These are phyloP conservation scores for Bos indicus DNA, from an alignment of 2,113 vertebrate genomes.

Conservation along the genomic window DNA sequence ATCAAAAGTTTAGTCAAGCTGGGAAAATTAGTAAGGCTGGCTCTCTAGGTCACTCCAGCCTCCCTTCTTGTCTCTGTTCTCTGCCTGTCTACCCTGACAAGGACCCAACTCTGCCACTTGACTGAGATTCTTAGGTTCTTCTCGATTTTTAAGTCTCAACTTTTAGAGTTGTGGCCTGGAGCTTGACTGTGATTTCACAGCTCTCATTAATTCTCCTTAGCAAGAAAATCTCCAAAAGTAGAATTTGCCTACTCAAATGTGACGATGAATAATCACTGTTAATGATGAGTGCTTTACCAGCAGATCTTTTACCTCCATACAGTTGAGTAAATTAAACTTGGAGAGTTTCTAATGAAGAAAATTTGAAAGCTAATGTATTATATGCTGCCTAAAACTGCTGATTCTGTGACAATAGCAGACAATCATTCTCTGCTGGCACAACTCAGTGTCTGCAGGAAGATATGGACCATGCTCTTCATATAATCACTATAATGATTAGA, in stretches of 20 bases:
- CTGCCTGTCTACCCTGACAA: neutral
- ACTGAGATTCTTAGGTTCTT: neutral
- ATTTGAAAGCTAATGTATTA: slow-evolving; percentile 49
- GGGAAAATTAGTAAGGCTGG: neutral
- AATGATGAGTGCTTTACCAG: slow-evolving; percentile 35
- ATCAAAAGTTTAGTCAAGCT: neutral
- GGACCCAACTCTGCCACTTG: neutral
- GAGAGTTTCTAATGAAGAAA: slow-evolving; percentile 55
- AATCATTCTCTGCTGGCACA: neutral
- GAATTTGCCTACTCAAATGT: neutral
- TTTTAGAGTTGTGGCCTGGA: neutral
- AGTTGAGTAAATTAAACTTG: slow-evolving; percentile 49
- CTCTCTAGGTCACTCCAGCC: neutral
- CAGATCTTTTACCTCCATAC: slow-evolving; percentile 41
- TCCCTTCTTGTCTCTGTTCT: neutral
- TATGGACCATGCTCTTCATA: neutral
- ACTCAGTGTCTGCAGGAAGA: neutral
- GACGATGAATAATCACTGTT: slow-evolving; percentile 23
- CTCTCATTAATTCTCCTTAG: slow-evolving; percentile 23
- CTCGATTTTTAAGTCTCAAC: neutral
- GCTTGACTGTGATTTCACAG: neutral
- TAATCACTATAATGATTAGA: neutral
- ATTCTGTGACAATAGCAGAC: slow-evolving; percentile 21
- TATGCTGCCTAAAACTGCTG: slow-evolving; percentile 28
- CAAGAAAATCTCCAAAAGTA: slow-evolving; percentile 14